A percentile compares a stretch with the other conserved stretches of the same genome.
Conservation (phyloP, 2,797 vertebrate species). For the Brotula barbata region DNA sequence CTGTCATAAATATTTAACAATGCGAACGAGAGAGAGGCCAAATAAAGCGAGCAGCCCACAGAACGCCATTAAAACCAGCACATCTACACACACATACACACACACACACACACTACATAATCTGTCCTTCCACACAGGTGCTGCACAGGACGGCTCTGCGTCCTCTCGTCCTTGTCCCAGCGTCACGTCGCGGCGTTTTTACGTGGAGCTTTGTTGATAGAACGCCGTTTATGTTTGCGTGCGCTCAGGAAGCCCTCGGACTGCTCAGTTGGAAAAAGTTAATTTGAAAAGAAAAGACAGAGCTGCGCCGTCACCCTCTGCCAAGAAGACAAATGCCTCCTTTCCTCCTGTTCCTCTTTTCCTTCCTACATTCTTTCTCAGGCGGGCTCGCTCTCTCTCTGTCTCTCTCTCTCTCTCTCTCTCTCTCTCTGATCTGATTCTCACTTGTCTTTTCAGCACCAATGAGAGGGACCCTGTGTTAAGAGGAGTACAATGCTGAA, state of each 20-base stretch:
- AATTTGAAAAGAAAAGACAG: conserved; percentile 43
- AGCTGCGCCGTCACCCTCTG: conserved; percentile 52
- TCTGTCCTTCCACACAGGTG: conserved; percentile 32
- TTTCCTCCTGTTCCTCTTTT: conserved; percentile 25
- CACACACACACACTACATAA: conserved; percentile 10
- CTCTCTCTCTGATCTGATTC: neutral
- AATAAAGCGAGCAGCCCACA: conserved; percentile 20
- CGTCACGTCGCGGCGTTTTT: conserved; percentile 20
- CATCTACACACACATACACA: neutral
- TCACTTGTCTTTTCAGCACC: conserved; percentile 35
- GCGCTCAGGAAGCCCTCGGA: conserved; percentile 19
- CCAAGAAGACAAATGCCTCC: conserved; percentile 56
- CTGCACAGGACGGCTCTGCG: conserved; percentile 20
- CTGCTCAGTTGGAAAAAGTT: conserved; percentile 42
- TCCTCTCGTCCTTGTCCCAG: conserved; percentile 17
- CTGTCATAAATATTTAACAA: conserved; percentile 63
- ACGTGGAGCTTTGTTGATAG: conserved; percentile 21
- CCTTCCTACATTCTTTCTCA: conserved; percentile 40
- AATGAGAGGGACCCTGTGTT: conserved; percentile 23
- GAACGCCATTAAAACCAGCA: conserved; percentile 17
- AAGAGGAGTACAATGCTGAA: conserved; percentile 48
- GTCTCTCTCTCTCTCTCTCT: conserved; percentile 5
- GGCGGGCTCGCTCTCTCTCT: too few species aligned
- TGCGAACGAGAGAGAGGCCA: conserved; percentile 47
- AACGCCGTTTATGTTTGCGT: conserved; percentile 22